Base-by-base conservation (phyloP, 2,797 vertebrate genomes). In the Eutrigla gurnardus region DNA sequence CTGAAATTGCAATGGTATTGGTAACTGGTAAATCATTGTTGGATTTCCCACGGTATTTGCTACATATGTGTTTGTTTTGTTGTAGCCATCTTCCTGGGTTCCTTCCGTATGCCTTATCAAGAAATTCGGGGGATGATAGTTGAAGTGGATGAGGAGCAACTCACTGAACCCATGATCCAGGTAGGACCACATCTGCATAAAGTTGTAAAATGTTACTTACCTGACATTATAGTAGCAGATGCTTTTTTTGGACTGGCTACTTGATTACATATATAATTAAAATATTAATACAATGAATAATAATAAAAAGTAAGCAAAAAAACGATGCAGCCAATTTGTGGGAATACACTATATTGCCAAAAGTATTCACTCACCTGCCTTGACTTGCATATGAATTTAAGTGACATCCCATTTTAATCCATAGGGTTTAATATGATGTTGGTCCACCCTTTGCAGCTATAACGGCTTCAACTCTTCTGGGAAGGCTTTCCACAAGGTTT, bases 131-230 rank as follows among this genome's bases (percentile, higher is more conserved):
- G 72, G 65, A 97, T 97, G 94, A 95, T 99, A 82, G 73, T 99
- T 91, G 96, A 98, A 93, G 94, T 99, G 86, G 96, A 99, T 78
- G 97, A 99, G 93, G 94, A 96, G 64, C 96, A 96, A 55, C 95
- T 99, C 64, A 96, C 95, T 55, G 98, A 99, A 83, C 95, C 97
- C 50, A 97, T 99, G 97, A 95, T 99, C 90, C 98, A 99, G 97
- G 98, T 99, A 95, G 18, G 36, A 2, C 12, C 52, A 2, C 32
- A 35, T 52, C 59, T 52, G 2, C 5, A 39, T 25, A 0, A 58
- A 47, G 37, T 18, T 64, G 2, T 49, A 11, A 63, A 70, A 55
- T 42, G 3, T 67, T 12, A 4, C 13, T 54, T 42, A 68, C 10
- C 52, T n/a, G n/a, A 25, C 37, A 1, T 35, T 14, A 46, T 33